Base-by-base conservation (phyloP, 2,113 vertebrate genomes). In the Antennarius striatus region DNA sequence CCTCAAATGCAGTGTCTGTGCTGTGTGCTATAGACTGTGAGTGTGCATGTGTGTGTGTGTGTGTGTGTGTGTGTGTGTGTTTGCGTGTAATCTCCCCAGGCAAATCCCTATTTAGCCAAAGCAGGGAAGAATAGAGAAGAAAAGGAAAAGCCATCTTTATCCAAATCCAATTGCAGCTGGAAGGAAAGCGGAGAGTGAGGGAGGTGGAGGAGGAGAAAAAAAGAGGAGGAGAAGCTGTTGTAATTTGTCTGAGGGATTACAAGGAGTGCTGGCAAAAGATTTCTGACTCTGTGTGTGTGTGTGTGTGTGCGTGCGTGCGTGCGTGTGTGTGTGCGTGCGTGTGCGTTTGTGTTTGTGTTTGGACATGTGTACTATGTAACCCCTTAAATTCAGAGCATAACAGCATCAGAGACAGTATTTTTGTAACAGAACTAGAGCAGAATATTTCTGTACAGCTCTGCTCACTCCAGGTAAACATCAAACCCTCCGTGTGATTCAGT, bases 221-320 rank as follows among this genome's bases (percentile, higher is more conserved):
- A 81, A 77, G 63, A 86, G 89, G 84, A 87, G 84, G 80, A 85
- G 85, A 78, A 88, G 86, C 91, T 60, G 68, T 80, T 88, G 90
- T 92, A 91, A 93, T 92, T 93, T 92, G 89, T 92, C 91, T 91
- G 88, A 91, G 86, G 84, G 91, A 93, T 93, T 92, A 93, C 88
- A 91, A 82, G 89, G 76, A 87, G 86, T 83, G 86, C 84, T 90
- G 90, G 87, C 90, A 90, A 80, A 85, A 86, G 86, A 86, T 77
- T 79, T 83, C 81, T 79, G 71, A 77, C 63, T 80, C 17, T 6
- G 16, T 49, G 43, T 43, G 63, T 59, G 42, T 70, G 54, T 60
- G 48, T 45, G 43, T 15, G 16, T 47, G 55, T 17, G 39, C 63
- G 48, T 40, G 64, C 58, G 57, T 45, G 42, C 36, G 45, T 43